Conservation (phyloP, 2,888 invertebrate species). For the Eretmocerus hayati region DNA sequence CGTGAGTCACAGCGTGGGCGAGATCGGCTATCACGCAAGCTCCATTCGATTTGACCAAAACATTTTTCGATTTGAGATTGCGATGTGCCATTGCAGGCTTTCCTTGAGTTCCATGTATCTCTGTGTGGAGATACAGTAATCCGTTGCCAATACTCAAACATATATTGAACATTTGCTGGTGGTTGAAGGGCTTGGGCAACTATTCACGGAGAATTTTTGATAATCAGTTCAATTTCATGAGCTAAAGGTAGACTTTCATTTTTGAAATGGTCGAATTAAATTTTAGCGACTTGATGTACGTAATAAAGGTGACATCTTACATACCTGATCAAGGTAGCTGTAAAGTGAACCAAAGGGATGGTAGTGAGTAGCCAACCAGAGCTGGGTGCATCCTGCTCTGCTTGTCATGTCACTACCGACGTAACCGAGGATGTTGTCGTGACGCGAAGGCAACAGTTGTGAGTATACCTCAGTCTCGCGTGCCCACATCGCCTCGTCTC, state of each 20-base stretch:
- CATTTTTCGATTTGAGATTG: slow-evolving; percentile 91
- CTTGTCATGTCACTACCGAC: slow-evolving; percentile 96
- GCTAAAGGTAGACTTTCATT: background rate
- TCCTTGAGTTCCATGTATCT: slow-evolving; percentile 89
- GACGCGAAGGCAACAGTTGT: slow-evolving; percentile 53
- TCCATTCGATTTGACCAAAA: slow-evolving; percentile 81
- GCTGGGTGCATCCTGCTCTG: slow-evolving; percentile 58
- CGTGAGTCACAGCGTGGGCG: slow-evolving; percentile 69
- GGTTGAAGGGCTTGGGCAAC: slow-evolving; percentile 57
- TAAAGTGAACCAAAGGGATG: slow-evolving; percentile 89
- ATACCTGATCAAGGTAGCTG: slow-evolving; percentile 60
- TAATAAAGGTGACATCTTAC: too few relatives aligned
- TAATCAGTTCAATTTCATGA: background rate
- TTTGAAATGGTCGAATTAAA: background rate
- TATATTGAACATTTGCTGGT: slow-evolving; percentile 79
- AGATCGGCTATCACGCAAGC: slow-evolving; percentile 91
- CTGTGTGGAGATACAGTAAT: slow-evolving; percentile 85
- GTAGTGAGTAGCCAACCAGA: slow-evolving; percentile 91
- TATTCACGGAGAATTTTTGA: slow-evolving; percentile 46
- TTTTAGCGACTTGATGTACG: too few relatives aligned
- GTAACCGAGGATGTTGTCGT: slow-evolving; percentile 91
- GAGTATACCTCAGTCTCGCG: slow-evolving; percentile 88
- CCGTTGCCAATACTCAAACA: slow-evolving; percentile 80
- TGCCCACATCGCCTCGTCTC: slow-evolving; percentile 90
- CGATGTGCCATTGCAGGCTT: slow-evolving; percentile 95